Percentiles rank a stretch among this genome's conserved stretches.
Conservation (phyloP, 2,113 vertebrate genomes). For the Tylochromis polylepis region DNA sequence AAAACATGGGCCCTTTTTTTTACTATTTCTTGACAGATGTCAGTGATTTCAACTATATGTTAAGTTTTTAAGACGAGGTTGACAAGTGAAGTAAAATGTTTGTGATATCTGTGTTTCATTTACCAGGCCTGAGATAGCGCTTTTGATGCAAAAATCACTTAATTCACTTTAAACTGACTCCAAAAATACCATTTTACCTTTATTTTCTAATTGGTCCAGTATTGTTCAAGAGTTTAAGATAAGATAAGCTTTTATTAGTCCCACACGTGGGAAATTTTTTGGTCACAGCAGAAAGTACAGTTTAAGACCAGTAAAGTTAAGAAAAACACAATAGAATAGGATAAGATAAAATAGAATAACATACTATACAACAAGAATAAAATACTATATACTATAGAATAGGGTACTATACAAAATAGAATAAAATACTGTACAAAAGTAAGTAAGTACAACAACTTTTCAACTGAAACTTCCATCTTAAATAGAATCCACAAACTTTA, state of each 20-base stretch:
- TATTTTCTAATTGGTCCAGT: neutral
- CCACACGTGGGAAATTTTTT: too few species aligned
- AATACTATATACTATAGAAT: too few species aligned
- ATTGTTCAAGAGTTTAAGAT: neutral
- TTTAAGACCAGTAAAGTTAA: too few species aligned
- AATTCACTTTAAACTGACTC: neutral
- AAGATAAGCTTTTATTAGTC: too few species aligned
- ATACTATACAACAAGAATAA: too few species aligned
- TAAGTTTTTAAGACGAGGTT: neutral
- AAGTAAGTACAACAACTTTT: neutral
- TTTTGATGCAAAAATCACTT: neutral
- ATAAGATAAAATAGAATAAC: too few species aligned
- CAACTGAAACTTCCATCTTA: slow-evolving; percentile 19
- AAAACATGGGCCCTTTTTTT: neutral
- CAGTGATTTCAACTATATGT: neutral
- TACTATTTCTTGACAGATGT: neutral
- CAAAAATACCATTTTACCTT: neutral
- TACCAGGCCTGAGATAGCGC: neutral
- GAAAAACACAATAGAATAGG: too few species aligned
- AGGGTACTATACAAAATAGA: too few species aligned
- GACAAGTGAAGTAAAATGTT: neutral
- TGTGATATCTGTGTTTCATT: neutral
- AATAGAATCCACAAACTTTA: slow-evolving; percentile 21
- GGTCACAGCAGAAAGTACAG: too few species aligned
- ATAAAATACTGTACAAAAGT: too few species aligned